Evolutionary conservation across 1,140 invertebrate species (phyloP).

Genomic region (Pseudomyrmex gracilis): DNA sequence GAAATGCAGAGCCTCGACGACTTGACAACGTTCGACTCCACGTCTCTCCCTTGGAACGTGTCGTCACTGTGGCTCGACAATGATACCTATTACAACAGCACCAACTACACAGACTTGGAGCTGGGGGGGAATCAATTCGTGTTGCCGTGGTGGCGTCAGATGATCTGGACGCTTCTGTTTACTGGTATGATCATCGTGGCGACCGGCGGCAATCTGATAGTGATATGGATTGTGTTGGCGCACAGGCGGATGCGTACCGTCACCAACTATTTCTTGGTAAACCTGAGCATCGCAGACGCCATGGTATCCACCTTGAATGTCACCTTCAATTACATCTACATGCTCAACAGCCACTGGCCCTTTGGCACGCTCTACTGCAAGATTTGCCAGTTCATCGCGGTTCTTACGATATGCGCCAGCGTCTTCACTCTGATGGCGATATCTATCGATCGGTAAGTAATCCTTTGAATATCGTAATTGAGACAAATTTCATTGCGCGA

Average conservation of each 20-base stretch:
- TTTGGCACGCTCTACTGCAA: conserved; percentile 97
- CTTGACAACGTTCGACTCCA: conserved; percentile 65
- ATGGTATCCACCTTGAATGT: conserved; percentile 97
- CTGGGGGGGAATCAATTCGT: conserved; percentile 87
- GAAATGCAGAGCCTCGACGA: conserved; percentile 72
- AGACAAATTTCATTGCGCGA: no score
- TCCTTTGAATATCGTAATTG: neutral
- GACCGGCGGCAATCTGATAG: conserved; percentile 96
- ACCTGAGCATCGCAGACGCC: conserved; percentile 96
- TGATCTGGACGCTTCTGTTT: conserved; percentile 94
- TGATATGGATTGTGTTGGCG: conserved; percentile 97
- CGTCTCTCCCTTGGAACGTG: conserved; percentile 67
- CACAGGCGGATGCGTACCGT: conserved; percentile 97
- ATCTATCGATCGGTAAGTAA: conserved; percentile 96
- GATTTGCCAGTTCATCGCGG: conserved; percentile 96
- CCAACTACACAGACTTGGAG: conserved; percentile 75
- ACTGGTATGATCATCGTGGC: conserved; percentile 95
- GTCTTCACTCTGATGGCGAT: conserved; percentile 99
- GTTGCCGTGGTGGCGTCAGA: conserved; percentile 93
- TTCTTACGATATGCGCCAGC: conserved; percentile 95
- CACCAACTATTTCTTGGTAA: conserved; percentile 98
- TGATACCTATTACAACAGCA: conserved; percentile 72
- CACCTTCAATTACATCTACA: conserved; percentile 97
- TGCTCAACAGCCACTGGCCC: conserved; percentile 96
- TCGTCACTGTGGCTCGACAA: conserved; percentile 66